Conservation (phyloP, 2,888 invertebrate species). For the Alitta virens region DNA sequence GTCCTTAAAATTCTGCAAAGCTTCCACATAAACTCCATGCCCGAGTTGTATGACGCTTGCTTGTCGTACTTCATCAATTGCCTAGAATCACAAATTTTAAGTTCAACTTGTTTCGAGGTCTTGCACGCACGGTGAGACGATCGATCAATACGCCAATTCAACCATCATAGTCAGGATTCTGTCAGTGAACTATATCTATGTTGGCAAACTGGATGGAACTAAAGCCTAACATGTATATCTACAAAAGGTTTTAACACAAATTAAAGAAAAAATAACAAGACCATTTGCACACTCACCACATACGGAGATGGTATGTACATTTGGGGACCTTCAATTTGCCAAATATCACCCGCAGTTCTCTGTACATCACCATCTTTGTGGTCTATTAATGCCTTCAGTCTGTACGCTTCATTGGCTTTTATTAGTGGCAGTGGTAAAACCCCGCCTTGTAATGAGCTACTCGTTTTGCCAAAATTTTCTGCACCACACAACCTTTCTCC, state of each 20-base stretch:
- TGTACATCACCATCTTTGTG: conserved; percentile 30
- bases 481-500: conserved; percentile 46
- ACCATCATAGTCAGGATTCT: too few relatives aligned
- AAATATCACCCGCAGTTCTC: conserved; percentile 40
- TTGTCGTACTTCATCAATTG: background rate
- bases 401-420: conserved; percentile 37
- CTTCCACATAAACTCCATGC: conserved; percentile 34
- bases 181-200: too few relatives aligned
- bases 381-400: conserved; percentile 37
- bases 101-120: background rate
- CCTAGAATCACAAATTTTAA: background rate
- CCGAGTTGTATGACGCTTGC: conserved; percentile 15
- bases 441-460: conserved; percentile 28
- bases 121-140: too few relatives aligned
- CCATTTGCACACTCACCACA: conserved; percentile 33
- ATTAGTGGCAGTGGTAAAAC: conserved; percentile 40
- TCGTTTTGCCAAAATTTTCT: conserved; percentile 26
- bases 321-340: conserved; percentile 47
- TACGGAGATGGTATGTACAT: conserved; percentile 42
- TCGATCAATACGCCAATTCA: too few relatives aligned
- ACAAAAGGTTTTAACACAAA: too few relatives aligned
- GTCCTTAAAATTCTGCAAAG: conserved; percentile 38
- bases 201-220: too few relatives aligned
- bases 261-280: background rate
- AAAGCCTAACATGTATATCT: too few relatives aligned